Base-by-base conservation (phyloP, 1,140 invertebrate genomes). In the Musca vetustissima region DNA sequence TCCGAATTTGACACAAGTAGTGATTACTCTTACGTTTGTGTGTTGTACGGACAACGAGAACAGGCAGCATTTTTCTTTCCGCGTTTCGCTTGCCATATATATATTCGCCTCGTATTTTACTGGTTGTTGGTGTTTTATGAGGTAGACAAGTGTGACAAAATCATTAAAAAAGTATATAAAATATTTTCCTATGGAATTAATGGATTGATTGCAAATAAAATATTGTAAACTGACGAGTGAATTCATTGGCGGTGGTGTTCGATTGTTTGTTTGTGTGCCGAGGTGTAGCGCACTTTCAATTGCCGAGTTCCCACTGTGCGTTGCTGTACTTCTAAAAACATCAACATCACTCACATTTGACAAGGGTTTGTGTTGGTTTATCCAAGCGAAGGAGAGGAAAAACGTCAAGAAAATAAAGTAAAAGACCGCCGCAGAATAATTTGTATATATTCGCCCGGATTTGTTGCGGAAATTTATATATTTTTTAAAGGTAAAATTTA, bases 21-120 rank as follows among this genome's bases (percentile, higher is more conserved):
- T 61, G 57, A 61, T 61, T 61, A 61, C 57, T 61, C 57, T 61
- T 61, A 61, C 57, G 57, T 61, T 61, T 59, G n/a, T n/a, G n/a
- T n/a, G n/a, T 36, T 61, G 32, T 61, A 36, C 36, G 36, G 19
- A 36, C 57, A 36, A 17, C 57, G 36, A 59, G 25, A 59, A 28
- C 55, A 59, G 55, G 55, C 55, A 61, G 57, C 57, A 61, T 61
- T 61, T 59, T 59, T 59, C 55, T 59, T 59, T 59, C 49, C 36
- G 32, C 57, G 57, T 61, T 61, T 61, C 28, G 57, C 57, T 61
- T 61, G 57, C 36, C 28, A 61, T 61, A 43, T 61, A n/a, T 59
- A 61, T 36, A 59, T 61, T 61, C 57, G 19, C 55, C 55, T 59
- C 55, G 32, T 59, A n/a, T n/a, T n/a, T n/a, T n/a, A n/a, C n/a